Conservation (phyloP, 2,113 vertebrate genomes). For the Struthidea cinerea region DNA sequence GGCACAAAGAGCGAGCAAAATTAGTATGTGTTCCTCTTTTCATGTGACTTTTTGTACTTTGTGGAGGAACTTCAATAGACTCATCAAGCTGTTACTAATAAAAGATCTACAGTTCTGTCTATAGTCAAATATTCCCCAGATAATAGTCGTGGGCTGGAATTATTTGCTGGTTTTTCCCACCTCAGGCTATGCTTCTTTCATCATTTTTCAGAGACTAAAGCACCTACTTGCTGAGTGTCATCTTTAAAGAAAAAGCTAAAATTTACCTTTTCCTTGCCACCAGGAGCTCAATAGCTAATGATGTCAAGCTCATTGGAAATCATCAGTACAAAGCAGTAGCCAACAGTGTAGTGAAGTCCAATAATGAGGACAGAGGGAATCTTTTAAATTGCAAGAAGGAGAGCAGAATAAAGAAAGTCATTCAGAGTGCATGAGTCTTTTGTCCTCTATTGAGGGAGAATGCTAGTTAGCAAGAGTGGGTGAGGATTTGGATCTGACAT, state of each 20-base stretch:
- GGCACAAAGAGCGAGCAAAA: not conserved
- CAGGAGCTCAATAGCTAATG: not conserved
- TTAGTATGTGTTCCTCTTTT: not conserved
- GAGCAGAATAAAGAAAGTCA: not conserved
- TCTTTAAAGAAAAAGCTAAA: not conserved
- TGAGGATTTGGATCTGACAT: not conserved
- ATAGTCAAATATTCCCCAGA: not conserved
- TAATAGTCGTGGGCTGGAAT: not conserved
- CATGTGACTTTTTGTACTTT: not conserved
- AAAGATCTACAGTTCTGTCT: not conserved
- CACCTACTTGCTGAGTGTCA: not conserved
- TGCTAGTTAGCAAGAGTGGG: not conserved
- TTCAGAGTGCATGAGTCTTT: not conserved
- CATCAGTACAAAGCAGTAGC: not conserved
- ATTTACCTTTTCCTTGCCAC: not conserved
- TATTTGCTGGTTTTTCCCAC: not conserved
- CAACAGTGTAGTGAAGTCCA: not conserved
- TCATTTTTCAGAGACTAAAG: not conserved
- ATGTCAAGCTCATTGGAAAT: not conserved
- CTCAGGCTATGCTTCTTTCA: not conserved
- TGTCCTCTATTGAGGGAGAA: not conserved
- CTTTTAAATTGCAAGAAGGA: not conserved
- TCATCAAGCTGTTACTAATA: conserved; percentile 1
- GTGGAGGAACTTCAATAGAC: not conserved
- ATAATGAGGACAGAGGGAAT: not conserved